Evolutionary conservation across 2,888 invertebrate genomes (phyloP), one percentile per base, ranked within the genome.

Genomic region (Salpingus planirostris): DNA sequence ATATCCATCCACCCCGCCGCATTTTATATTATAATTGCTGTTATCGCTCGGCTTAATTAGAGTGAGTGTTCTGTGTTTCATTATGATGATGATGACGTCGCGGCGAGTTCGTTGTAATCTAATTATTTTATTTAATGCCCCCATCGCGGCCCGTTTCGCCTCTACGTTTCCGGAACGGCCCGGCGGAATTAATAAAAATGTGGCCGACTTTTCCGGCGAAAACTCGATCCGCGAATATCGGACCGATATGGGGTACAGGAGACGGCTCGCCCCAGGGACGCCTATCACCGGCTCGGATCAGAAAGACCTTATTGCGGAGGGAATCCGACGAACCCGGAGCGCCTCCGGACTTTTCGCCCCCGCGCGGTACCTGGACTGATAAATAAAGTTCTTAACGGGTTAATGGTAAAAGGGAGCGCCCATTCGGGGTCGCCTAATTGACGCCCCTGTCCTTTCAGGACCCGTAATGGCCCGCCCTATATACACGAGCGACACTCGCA

Each of bases 11-110:
- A n/a, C 52, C 23, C 38, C 31, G 51, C 47, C 54, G 46, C 55
- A 52, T 56, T 59, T 52, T 49, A 54, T 49, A 54, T 52, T 54
- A 54, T 58, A 58, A 58, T 58, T 54, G 52, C 53, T 47, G 52
- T 55, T 59, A 57, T 55, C 54, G 57, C 50, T 52, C 46, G 40
- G 47, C 46, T 52, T 57, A 56, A 57, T 57, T 54, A 53, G 49
- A 54, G n/a, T n/a, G 57, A 46, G 55, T 52, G 55, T 52, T 52
- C 49, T 46, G n/a, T n/a, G 43, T 49, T 47, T 47, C 38, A 32
- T n/a, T n/a, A n/a, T n/a, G n/a, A n/a, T n/a, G n/a, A n/a, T n/a
- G n/a, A n/a, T 35, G 38, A 33, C 27, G 29, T 33, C 24, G 27
- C 37, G 36, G 36, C 33, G 37, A 29, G 34, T 29, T 25, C 31